A percentile compares a stretch with the other conserved stretches of the same genome.
These are phyloP conservation scores for Torymus auratus DNA, from an alignment of 2,888 invertebrate species.

Conservation along the genomic window DNA sequence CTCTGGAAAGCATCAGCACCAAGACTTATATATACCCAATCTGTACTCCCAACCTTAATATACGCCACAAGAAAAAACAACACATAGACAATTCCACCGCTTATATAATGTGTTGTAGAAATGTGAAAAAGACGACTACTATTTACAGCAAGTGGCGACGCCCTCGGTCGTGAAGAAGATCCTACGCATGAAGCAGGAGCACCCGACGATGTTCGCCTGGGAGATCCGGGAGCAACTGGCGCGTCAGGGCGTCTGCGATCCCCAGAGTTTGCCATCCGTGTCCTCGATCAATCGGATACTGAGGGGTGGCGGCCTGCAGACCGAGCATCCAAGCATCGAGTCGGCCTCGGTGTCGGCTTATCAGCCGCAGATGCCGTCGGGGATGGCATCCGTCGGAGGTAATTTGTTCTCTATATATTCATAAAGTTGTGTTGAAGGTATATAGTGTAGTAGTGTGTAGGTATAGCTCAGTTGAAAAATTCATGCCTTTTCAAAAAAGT, in stretches of 20 bases:
- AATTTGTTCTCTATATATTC: not conserved
- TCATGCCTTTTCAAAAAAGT: too few species aligned
- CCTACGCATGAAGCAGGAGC: conserved; percentile 94
- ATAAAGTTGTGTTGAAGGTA: too few species aligned
- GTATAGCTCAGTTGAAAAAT: too few species aligned
- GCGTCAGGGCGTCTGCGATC: conserved; percentile 93
- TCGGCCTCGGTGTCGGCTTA: conserved; percentile 62
- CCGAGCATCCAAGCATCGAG: conserved; percentile 73
- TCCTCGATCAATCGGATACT: conserved; percentile 96
- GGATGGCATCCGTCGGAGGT: conserved; percentile 45
- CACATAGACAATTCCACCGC: too few species aligned
- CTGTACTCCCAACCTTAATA: too few species aligned
- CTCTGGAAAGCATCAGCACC: too few species aligned
- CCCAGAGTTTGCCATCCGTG: conserved; percentile 93
- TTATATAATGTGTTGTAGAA: conserved; percentile 28
- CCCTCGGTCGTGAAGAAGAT: conserved; percentile 97
- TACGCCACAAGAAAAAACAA: too few species aligned
- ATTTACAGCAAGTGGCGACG: conserved; percentile 94
- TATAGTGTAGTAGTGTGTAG: too few species aligned
- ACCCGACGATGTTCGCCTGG: conserved; percentile 98
- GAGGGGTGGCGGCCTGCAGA: conserved; percentile 90
- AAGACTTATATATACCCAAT: too few species aligned
- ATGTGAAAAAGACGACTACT: conserved; percentile 58
- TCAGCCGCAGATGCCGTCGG: conserved; percentile 46
- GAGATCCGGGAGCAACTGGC: conserved; percentile 95